Conservation (phyloP, 2,888 invertebrate genomes). For the Caenorhabditis imperialis region DNA sequence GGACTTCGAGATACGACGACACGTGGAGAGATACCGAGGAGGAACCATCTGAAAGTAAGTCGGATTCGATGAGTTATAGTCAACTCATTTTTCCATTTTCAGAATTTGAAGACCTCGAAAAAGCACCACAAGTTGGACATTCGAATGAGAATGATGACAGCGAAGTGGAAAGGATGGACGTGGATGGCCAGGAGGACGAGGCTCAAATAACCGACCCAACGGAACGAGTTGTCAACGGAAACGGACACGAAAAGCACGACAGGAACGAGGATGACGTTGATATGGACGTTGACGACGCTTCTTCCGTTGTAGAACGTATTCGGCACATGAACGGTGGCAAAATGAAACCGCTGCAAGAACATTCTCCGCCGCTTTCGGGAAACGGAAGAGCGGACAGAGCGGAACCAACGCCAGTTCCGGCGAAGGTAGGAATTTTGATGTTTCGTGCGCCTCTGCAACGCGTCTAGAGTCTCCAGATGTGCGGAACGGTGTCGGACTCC, state of each 20-base stretch:
- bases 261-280: constrained; percentile 24
- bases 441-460: constrained; percentile 1
- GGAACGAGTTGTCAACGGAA: constrained; percentile 17
- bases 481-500: constrained; percentile 61
- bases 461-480: constrained; percentile 40
- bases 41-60: constrained; percentile 37
- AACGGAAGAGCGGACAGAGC: constrained; percentile 68
- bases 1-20: constrained; percentile 37
- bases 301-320: background rate
- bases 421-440: constrained; percentile 48
- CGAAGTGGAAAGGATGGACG: constrained; percentile 53
- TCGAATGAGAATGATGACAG: constrained; percentile 26
- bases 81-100: constrained; percentile 5
- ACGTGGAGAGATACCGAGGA: constrained; percentile 30
- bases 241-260: constrained; percentile 21
- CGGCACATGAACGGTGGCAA: constrained; percentile 14
- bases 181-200: constrained; percentile 42
- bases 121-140: constrained; percentile 8
- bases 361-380: constrained; percentile 59
- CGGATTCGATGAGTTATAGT: background rate
- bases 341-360: constrained; percentile 31
- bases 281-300: constrained; percentile 38
- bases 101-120: constrained; percentile 31
- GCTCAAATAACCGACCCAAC: constrained; percentile 29
- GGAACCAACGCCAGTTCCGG: constrained; percentile 61